phyloP scores from a whole-genome alignment of 2,888 invertebrate genomes.

The Agrotis clavis region DNA sequence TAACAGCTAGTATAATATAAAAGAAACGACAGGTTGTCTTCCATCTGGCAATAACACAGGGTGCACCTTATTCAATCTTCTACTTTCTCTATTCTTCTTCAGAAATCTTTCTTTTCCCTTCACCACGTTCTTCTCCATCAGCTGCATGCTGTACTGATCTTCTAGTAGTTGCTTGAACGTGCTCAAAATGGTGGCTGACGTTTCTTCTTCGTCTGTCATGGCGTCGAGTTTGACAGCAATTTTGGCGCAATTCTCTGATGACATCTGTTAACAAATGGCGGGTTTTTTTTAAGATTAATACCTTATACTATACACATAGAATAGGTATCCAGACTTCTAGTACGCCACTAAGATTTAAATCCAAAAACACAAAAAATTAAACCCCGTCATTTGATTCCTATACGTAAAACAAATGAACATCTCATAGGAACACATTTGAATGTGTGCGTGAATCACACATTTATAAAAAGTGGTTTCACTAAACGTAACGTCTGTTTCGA shows the following conservation, averaged over 20 bases:
- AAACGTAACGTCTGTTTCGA: no score
- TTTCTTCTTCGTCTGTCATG: slow-evolving; percentile 64
- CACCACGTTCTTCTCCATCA: slow-evolving; percentile 72
- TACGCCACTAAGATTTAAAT: no score
- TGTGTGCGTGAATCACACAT: no score
- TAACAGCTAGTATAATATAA: slow-evolving; percentile 62
- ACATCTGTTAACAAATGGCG: slow-evolving; percentile 70
- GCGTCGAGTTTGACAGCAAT: slow-evolving; percentile 81
- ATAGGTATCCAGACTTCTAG: no score
- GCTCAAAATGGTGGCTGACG: slow-evolving; percentile 66
- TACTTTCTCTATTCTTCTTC: slow-evolving; percentile 52
- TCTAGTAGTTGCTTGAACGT: slow-evolving; percentile 73
- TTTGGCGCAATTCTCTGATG: slow-evolving; percentile 79
- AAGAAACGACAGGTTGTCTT: slow-evolving; percentile 75
- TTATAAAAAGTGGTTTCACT: no score
- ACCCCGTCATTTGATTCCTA: no score
- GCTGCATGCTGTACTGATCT: slow-evolving; percentile 76
- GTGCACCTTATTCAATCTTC: slow-evolving; percentile 70
- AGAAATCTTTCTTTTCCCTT: slow-evolving; percentile 67
- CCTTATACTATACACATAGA: no score
- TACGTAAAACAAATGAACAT: no score
- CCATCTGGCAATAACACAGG: slow-evolving; percentile 73
- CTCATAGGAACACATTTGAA: no score
- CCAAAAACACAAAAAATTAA: no score
- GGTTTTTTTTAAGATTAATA: no score